Conservation (phyloP, 2,888 invertebrate species). For the Macropis europaea region DNA sequence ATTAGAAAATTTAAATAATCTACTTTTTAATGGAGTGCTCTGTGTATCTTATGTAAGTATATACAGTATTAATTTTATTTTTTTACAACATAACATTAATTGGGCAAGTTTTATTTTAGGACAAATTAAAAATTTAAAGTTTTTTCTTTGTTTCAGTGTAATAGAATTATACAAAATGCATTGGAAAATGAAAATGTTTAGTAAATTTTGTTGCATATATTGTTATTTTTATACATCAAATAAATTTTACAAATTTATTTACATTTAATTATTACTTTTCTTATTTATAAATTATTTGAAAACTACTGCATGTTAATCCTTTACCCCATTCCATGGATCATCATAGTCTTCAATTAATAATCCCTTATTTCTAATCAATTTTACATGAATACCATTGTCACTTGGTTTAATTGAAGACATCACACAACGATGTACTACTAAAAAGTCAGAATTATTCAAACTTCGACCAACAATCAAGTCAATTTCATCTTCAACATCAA, state of each 20-base stretch:
- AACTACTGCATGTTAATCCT: conserved; percentile 11
- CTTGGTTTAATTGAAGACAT: conserved; percentile 82
- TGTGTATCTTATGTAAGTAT: conserved; percentile 63
- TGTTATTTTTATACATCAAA: background rate
- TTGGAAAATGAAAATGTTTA: background rate
- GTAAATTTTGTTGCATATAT: background rate
- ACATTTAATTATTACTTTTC: background rate
- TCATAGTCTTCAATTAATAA: conserved; percentile 88
- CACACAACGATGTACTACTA: conserved; percentile 86
- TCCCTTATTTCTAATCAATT: conserved; percentile 85
- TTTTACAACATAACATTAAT: no score
- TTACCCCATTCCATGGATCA: conserved; percentile 80
- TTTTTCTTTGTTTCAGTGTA: conserved; percentile 58
- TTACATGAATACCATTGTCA: conserved; percentile 82
- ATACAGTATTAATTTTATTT: background rate
- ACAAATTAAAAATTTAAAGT: conserved; percentile 2
- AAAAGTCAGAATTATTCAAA: conserved; percentile 85
- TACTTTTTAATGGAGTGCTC: conserved; percentile 65
- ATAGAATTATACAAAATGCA: conserved; percentile 46
- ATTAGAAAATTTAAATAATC: conserved; percentile 52
- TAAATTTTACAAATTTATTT: background rate
- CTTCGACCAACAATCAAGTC: conserved; percentile 88
- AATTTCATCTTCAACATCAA: conserved; percentile 87
- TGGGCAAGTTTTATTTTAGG: background rate
- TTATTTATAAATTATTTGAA: conserved; percentile 6